Base-by-base conservation (phyloP, 92 coral and sea anemone species). In the Blastomussa wellsi region DNA sequence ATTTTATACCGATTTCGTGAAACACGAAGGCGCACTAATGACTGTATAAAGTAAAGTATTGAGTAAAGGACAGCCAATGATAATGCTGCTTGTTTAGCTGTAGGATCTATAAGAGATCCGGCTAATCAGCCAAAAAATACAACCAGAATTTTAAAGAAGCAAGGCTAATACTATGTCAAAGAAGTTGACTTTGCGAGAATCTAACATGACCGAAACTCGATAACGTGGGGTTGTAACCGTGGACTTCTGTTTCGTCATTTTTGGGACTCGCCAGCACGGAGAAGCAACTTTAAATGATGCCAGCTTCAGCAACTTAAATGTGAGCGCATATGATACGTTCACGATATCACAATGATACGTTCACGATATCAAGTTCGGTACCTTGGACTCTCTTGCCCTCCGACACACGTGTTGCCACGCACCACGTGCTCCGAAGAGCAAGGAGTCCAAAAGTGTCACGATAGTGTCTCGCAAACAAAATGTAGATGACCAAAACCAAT, bases 21-120 rank as follows among this genome's bases (percentile, higher is more conserved):
- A 74, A 74, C 78, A 74, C 78, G 78, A 74, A 42, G 78, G 59
- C 59, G 78, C 78, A 74, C 57, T 74, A 72, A 72, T 72, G 41
- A 10, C 48, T 22, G 22, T 10, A 57, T 57, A 57, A 57, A 24
- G 65, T 24, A 57, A 24, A 4, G 28, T 24, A 57, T 0, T 57
- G 24, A 57, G 31, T 29, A 24, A 57, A 24, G 31, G 31, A 24
- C 2, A 28, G 29, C 1, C 31, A 24, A 57, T 4, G 65, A 57
- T 57, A 57, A 57, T 57, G 29, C 65, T 57, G 12, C 65, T 24
- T 57, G 65, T 57, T 24, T 57, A 57, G n/a, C n/a, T 13, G 13
- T 22, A 24, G 65, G 65, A 57, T 57, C 31, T 57, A 57, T 57
- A 22, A 57, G 65, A 24, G 29, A 57, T 57, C 65, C 44, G n/a